A percentile compares a stretch with the other conserved stretches of the same genome.
Conservation (phyloP, 2,888 invertebrate genomes). For the Clusia tigrina region DNA sequence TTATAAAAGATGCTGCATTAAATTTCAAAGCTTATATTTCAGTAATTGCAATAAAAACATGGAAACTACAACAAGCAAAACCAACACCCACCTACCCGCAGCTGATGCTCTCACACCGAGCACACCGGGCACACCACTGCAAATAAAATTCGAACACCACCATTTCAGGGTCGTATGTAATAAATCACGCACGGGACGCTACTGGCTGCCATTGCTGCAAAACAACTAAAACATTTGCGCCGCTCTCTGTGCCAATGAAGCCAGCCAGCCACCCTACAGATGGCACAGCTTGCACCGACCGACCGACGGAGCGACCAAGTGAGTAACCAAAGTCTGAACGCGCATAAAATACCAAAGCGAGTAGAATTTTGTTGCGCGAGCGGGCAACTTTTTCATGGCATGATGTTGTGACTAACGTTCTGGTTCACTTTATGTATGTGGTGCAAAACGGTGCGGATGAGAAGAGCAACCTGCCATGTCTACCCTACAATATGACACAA, state of each 20-base stretch:
- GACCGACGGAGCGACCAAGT: constrained; percentile 7
- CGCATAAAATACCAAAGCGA: constrained; percentile 19
- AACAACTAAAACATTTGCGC: constrained; percentile 35
- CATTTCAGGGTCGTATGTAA: constrained; percentile 36
- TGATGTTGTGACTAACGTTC: constrained; percentile 15
- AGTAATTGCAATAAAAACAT: too few species aligned
- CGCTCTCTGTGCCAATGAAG: constrained; percentile 21
- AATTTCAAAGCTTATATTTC: too few species aligned
- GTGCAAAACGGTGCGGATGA: not conserved
- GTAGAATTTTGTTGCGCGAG: constrained; percentile 26
- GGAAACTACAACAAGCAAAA: too few species aligned
- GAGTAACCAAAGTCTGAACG: constrained; percentile 10
- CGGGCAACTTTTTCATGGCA: constrained; percentile 14
- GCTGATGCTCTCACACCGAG: not conserved
- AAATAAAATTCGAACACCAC: constrained; percentile 26
- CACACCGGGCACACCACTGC: not conserved
- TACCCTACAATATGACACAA: constrained; percentile 33
- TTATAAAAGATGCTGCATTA: too few species aligned
- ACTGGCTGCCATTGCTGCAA: constrained; percentile 32
- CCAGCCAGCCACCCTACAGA: constrained; percentile 1
- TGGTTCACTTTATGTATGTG: constrained; percentile 1
- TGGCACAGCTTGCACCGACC: constrained; percentile 12
- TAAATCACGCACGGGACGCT: constrained; percentile 40
- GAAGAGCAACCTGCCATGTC: not conserved
- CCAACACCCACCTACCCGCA: not conserved